phyloP scores from a whole-genome alignment of 2,888 invertebrate species.

The Synanthedon tipuliformis region DNA sequence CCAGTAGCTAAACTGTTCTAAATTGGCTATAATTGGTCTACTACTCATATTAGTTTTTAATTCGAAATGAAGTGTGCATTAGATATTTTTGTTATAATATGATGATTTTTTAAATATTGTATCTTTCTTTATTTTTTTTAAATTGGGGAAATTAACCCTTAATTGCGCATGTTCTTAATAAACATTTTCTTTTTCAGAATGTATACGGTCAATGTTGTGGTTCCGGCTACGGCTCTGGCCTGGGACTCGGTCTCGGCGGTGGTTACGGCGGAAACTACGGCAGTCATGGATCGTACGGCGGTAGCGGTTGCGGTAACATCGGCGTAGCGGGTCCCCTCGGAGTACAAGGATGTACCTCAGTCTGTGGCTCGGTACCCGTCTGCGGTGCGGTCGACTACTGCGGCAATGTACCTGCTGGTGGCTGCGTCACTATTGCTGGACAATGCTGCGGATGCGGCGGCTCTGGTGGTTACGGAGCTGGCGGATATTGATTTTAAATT shows the following conservation, averaged over 20 bases:
- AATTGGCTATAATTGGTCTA: too few species aligned
- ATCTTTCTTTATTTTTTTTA: too few species aligned
- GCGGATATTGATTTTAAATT: neutral
- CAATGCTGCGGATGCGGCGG: constrained; percentile 16
- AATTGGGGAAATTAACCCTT: too few species aligned
- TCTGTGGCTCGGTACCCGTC: constrained; percentile 24
- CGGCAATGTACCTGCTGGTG: constrained; percentile 22
- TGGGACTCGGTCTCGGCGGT: neutral
- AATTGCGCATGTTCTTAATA: neutral
- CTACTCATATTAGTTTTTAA: too few species aligned
- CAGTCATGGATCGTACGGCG: neutral
- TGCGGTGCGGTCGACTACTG: constrained; percentile 20
- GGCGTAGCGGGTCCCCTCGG: neutral
- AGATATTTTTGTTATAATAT: too few species aligned
- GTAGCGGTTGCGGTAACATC: neutral
- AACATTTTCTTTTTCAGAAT: neutral
- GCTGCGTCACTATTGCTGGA: constrained; percentile 19
- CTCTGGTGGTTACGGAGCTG: neutral
- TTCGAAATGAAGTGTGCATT: too few species aligned
- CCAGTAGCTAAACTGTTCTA: too few species aligned
- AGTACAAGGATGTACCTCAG: constrained; percentile 14
- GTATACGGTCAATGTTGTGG: neutral
- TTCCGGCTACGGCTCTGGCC: neutral
- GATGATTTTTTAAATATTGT: too few species aligned
- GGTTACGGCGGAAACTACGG: neutral